Percentiles rank a stretch among this genome's conserved stretches.
Conservation (phyloP, 2,888 invertebrate species). For the Nezara viridula region DNA sequence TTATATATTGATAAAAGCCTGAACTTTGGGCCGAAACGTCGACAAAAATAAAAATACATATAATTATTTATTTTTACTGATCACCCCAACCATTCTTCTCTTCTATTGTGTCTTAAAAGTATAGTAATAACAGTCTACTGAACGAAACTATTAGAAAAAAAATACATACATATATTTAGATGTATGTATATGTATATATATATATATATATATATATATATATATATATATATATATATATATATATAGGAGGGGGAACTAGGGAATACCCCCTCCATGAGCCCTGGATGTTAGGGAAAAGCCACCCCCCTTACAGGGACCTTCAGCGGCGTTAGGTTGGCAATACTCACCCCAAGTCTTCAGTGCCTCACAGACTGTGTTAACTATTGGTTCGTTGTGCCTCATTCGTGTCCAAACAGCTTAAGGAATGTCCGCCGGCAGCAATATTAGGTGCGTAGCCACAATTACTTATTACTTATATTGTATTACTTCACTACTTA, state of each 20-base stretch:
- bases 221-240: not conserved
- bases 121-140: no score
- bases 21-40: no score
- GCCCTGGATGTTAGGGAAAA: constrained; percentile 23
- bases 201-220: no score
- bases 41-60: no score
- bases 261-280: constrained; percentile 22
- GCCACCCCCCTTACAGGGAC: not conserved
- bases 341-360: constrained; percentile 36
- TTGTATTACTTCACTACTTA: not conserved
- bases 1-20: no score
- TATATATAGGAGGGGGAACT: not conserved
- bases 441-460: not conserved
- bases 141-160: no score
- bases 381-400: not conserved
- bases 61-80: no score
- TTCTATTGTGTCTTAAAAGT: no score
- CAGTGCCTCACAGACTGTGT: constrained; percentile 17
- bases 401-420: constrained; percentile 19
- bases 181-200: no score
- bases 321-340: constrained; percentile 11
- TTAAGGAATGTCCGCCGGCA: constrained; percentile 45
- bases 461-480: not conserved
- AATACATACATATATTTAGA: no score
- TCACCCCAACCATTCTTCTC: no score